phyloP scores from a whole-genome alignment of 53 echinoderm and acorn worm species.

The Paracentrotus lividus region DNA sequence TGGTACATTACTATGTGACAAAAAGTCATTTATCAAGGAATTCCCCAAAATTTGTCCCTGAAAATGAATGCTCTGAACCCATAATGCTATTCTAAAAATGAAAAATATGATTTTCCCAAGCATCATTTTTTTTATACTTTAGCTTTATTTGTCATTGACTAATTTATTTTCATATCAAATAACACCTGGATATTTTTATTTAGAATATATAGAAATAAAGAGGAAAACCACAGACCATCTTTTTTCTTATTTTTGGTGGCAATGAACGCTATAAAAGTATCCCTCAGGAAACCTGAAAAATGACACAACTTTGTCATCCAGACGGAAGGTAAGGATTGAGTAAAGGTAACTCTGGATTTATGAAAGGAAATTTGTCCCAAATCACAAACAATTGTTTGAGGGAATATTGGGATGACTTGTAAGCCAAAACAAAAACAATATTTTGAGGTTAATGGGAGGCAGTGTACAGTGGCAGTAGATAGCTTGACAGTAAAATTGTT shows the following conservation, averaged over 20 bases:
- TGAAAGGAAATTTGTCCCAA: slow-evolving; percentile 30
- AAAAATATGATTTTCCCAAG: no score
- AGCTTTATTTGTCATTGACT: no score
- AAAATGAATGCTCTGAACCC: no score
- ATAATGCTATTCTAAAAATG: no score
- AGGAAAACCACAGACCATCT: not conserved
- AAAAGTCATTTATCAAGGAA: no score
- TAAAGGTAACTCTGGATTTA: slow-evolving; percentile 1
- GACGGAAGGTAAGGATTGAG: not conserved
- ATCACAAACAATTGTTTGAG: not conserved
- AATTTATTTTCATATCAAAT: no score
- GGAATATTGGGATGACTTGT: not conserved
- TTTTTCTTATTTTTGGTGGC: not conserved
- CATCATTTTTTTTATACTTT: no score
- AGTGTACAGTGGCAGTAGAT: not conserved
- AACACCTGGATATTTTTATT: no score
- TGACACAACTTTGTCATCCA: not conserved
- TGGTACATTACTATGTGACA: no score
- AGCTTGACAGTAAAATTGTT: no score
- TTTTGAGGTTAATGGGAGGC: not conserved
- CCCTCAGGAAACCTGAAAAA: not conserved
- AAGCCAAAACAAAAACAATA: not conserved
- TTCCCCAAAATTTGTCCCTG: no score
- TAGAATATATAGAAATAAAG: no score
- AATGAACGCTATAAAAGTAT: not conserved